Base-by-base conservation (phyloP, 2,888 invertebrate genomes). In the Drosophila fungiperda region DNA sequence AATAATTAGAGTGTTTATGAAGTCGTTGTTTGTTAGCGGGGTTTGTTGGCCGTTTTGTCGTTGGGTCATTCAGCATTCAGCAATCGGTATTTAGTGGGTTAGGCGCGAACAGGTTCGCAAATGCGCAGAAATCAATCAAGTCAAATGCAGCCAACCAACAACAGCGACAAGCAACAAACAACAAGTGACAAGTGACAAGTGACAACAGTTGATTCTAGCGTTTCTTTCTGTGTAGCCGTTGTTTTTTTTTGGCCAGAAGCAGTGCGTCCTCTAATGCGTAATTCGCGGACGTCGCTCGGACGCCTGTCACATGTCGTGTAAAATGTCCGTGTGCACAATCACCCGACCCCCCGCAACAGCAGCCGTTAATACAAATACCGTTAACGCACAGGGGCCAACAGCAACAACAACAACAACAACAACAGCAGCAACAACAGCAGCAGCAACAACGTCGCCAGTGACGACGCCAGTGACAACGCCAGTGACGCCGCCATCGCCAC, bases 311-410 rank as follows among this genome's bases (percentile, higher is more conserved):
- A 86, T 82, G 89, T 85, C 82, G 74, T 82, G 80, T 80, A 92
- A 91, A 83, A 93, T 93, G 93, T 92, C 93, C 72, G 91, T 93
- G 90, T 93, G 93, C 82, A 92, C 92, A 42, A 91, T 90, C 45
- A 76, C 64, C 45, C 82, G 85, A 38, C 85, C 82, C 53, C 78
- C 70, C 49, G 68, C 65, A 74, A 40, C 74, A 68, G 69, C 76
- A n/a, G n/a, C n/a, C n/a, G n/a, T n/a, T n/a, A n/a, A n/a, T n/a
- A n/a, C n/a, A 55, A 48, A 42, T 26, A 36, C 54, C 65, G 65
- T 66, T 29, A 66, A 68, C 70, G 55, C 40, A 20, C 61, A 61
- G 35, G 17, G 6, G 63, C 23, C 53, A 26, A 17, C 71, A 15
- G 2, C 60, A 15, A 6, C 50, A 17, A 1, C 78, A 52, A 15